Evolutionary conservation across 1,140 invertebrate species (phyloP).

Genomic region (Listronotus oregonensis): DNA sequence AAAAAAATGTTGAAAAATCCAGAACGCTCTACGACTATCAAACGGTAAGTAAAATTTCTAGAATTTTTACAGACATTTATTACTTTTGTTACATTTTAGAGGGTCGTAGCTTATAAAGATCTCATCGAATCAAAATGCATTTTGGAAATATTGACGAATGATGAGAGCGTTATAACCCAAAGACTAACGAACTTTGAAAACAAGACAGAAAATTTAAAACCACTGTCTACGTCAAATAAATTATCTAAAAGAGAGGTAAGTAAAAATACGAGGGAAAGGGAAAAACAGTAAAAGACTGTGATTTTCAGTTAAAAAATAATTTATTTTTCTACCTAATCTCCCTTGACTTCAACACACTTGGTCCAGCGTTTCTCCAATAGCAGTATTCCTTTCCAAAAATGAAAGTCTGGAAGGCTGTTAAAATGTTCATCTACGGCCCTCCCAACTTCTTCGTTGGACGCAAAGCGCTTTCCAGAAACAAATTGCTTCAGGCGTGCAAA

Average conservation of each 20-base stretch:
- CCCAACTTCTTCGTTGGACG: too few species aligned
- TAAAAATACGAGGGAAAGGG: background rate
- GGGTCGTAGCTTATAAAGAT: slow-evolving; percentile 46
- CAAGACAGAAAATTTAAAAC: slow-evolving; percentile 34
- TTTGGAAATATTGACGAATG: slow-evolving; percentile 42
- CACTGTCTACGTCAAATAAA: slow-evolving; percentile 38
- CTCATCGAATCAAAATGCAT: slow-evolving; percentile 46
- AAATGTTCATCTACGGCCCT: too few species aligned
- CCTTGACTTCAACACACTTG: too few species aligned
- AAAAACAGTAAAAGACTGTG: too few species aligned
- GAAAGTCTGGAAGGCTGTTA: too few species aligned
- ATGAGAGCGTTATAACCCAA: slow-evolving; percentile 41
- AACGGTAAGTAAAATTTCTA: slow-evolving; percentile 39
- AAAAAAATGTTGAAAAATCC: slow-evolving; percentile 38
- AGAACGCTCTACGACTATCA: slow-evolving; percentile 46
- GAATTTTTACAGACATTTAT: too few species aligned
- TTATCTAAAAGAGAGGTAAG: slow-evolving; percentile 47
- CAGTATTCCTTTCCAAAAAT: too few species aligned
- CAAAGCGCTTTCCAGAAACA: too few species aligned
- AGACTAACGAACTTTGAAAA: slow-evolving; percentile 26
- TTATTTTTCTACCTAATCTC: too few species aligned
- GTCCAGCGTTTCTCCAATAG: too few species aligned
- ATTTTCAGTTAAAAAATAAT: background rate
- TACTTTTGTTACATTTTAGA: slow-evolving; percentile 32
- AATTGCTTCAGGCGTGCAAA: too few species aligned